Base-by-base conservation (phyloP, 2,797 vertebrate species). In the Coracias cyanogaster region DNA sequence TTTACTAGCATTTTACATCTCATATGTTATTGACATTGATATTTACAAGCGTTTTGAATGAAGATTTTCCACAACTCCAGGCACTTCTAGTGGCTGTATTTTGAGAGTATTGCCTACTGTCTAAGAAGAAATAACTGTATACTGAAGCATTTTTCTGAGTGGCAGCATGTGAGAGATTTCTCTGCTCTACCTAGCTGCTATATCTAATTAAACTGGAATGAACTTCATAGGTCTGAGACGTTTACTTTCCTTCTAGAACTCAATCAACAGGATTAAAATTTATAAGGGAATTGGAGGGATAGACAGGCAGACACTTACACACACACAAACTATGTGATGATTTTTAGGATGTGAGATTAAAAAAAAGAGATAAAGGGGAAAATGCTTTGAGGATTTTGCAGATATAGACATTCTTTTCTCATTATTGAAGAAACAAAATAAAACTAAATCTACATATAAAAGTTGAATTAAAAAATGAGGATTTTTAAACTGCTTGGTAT, bases 201-300 rank as follows among this genome's bases (percentile, higher is more conserved):
- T 57, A 89, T 82, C 92, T 82, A 89, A 89, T 94, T 95, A 92
- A 85, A 91, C 52, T 25, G 77, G 28, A 45, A 82, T 28, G 20
- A 89, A 60, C 12, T 37, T 82, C 46, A 73, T 51, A 52, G 35
- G 12, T 65, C 60, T 66, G 43, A 82, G 66, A 66, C 52, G 29
- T 80, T 94, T 92, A 55, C 39, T 72, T 93, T 76, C 20, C 17
- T 58, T 57, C 20, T 41, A 66, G 39, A 88, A 26, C 29, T 79
- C 65, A 67, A 77, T 89, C 64, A 94, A 82, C 8, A 69, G 22
- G 43, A 93, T 80, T 93, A 89, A 87, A 82, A 10, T 64, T 80
- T 46, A 70, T 66, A 87, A 87, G 77, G 18, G 16, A 88, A 46
- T 12, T 74, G 41, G 22, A 82, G 10, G 51, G 82, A 80, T 28